A percentile compares a stretch with the other conserved stretches of the same genome.
phyloP scores from a whole-genome alignment of 1,140 invertebrate genomes.

The Apis mellifera region DNA sequence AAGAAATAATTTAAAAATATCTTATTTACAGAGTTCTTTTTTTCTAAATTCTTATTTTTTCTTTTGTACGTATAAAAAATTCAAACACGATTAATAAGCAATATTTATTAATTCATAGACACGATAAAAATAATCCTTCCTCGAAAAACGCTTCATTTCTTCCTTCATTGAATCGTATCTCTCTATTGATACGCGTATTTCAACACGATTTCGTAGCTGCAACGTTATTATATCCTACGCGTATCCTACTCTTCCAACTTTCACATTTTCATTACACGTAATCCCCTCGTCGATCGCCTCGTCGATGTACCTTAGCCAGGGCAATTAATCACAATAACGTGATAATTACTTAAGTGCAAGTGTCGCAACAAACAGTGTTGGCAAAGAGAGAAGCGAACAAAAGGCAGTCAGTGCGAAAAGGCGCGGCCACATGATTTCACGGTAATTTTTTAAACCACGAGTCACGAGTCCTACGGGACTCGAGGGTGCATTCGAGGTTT shows the following conservation, averaged over 20 bases:
- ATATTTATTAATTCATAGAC: no score
- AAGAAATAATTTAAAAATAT: no score
- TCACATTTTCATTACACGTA: not conserved
- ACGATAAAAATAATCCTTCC: no score
- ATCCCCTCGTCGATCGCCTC: not conserved
- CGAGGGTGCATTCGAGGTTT: not conserved
- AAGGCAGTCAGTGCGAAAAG: conserved; percentile 6
- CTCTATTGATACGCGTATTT: not conserved
- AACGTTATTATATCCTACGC: not conserved
- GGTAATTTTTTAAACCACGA: conserved; percentile 43
- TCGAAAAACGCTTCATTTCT: no score
- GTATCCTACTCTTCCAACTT: not conserved
- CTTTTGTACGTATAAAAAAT: no score
- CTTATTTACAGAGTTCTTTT: no score
- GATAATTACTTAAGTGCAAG: conserved; percentile 45
- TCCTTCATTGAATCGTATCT: no score
- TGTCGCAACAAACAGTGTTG: not conserved
- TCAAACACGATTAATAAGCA: no score
- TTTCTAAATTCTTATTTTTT: no score
- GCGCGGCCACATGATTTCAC: conserved; percentile 4
- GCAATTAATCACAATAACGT: conserved; percentile 48
- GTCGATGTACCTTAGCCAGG: not conserved
- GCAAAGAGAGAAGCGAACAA: conserved; percentile 5
- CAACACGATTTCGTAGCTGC: not conserved
- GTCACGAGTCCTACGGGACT: conserved; percentile 10